These are phyloP conservation scores for Aleiodes leptofemur DNA, from an alignment of 2,888 invertebrate species.

Conservation along the genomic window DNA sequence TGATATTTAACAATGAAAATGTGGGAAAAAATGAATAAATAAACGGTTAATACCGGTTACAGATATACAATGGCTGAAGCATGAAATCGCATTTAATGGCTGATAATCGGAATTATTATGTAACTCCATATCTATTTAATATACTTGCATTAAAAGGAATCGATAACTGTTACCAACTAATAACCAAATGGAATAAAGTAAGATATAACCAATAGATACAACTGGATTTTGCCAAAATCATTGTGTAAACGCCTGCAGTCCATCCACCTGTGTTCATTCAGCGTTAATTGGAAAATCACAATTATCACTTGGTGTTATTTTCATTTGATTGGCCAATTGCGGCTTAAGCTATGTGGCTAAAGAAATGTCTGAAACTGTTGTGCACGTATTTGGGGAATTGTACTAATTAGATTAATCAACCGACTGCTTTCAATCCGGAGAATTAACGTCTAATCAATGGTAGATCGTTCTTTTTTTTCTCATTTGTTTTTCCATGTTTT, in stretches of 20 bases:
- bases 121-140: not conserved
- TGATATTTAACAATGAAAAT: not conserved
- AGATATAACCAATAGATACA: slow-evolving; percentile 5
- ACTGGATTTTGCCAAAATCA: slow-evolving; percentile 25
- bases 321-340: slow-evolving; percentile 15
- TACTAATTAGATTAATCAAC: not conserved
- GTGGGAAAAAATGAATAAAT: too few relatives aligned
- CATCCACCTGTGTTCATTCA: slow-evolving; percentile 40
- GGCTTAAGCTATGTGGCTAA: slow-evolving; percentile 19
- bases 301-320: slow-evolving; percentile 43
- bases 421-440: too few relatives aligned
- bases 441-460: too few relatives aligned
- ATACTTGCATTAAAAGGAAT: slow-evolving; percentile 8
- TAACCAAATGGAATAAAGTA: not conserved
- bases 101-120: slow-evolving; percentile 19
- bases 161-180: not conserved
- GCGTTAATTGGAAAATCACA: slow-evolving; percentile 49
- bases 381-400: not conserved
- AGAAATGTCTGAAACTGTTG: not conserved
- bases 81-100: not conserved
- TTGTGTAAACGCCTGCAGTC: slow-evolving; percentile 3
- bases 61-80: not conserved
- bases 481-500: too few relatives aligned
- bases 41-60: slow-evolving; percentile 19
- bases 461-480: too few relatives aligned